A percentile compares a stretch with the other conserved stretches of the same genome.
These are phyloP conservation scores for Laupala kohalensis DNA, from an alignment of 1,140 invertebrate genomes.

Conservation along the genomic window DNA sequence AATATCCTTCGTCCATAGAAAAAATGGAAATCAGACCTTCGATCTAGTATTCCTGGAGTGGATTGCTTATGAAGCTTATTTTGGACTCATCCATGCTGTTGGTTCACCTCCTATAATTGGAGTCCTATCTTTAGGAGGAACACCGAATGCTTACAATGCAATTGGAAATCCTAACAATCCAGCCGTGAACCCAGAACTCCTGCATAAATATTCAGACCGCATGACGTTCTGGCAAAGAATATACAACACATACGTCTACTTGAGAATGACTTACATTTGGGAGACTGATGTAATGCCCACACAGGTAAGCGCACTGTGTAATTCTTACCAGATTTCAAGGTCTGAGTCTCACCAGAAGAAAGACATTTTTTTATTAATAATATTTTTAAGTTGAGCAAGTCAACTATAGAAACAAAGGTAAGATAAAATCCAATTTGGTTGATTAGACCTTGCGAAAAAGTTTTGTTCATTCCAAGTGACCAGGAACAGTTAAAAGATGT, in stretches of 20 bases:
- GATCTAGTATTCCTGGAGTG: constrained; percentile 4
- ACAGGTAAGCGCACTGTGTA: too few species aligned
- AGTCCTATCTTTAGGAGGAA: not conserved
- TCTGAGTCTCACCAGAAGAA: too few species aligned
- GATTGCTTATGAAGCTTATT: not conserved
- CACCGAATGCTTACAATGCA: not conserved
- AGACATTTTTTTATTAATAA: too few species aligned
- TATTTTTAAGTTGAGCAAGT: too few species aligned
- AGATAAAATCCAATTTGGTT: too few species aligned
- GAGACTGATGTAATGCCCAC: not conserved
- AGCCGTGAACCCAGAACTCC: constrained; percentile 19
- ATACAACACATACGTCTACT: constrained; percentile 8
- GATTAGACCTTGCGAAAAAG: too few species aligned
- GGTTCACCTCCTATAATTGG: constrained; percentile 7
- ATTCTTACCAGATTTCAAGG: too few species aligned
- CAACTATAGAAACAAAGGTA: too few species aligned
- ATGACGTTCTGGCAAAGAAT: constrained; percentile 22
- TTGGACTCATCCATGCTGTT: constrained; percentile 1
- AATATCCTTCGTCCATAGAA: too few species aligned
- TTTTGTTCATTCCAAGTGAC: too few species aligned
- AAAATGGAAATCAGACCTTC: not conserved
- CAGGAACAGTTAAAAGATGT: too few species aligned
- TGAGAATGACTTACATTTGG: not conserved
- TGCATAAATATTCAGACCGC: constrained; percentile 16
- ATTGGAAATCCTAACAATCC: constrained; percentile 15